Evolutionary conservation across 2,113 vertebrate species (phyloP), one percentile per base, ranked within the genome.

Genomic region (Myxocyprinus asiaticus): DNA sequence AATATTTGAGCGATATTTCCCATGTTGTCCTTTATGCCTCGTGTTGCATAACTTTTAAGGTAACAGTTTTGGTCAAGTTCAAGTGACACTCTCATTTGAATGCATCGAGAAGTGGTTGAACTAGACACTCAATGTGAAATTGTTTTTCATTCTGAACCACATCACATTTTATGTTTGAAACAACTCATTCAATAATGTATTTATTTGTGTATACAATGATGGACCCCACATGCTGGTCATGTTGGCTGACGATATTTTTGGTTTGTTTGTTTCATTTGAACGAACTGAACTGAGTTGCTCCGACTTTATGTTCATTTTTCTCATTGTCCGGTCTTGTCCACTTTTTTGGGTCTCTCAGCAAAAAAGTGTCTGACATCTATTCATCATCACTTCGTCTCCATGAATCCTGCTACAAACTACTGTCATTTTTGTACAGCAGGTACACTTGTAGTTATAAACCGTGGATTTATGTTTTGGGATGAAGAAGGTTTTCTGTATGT

Each of bases 221-320:
- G 93, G 91, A 93, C 88, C 88, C 89, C 94, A 92, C 95, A 95
- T 97, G 96, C 96, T 96, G 96, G 96, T 94, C 96, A 94, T 97
- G 96, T 93, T 63, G 82, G 78, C 10, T 33, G 62, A 91, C 0
- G 93, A 95, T 86, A 56, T 88, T 81, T 1, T 1, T 33, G 22
- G 22, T 33, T 45, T 86, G 87, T 85, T 89, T 87, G 88, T 91
- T 92, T 94, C 90, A 42, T 45, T 42, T 68, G 6, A 45, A 14
- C 69, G 87, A 92, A 93, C 22, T 83, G 86, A 92, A 88, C 50
- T 92, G 89, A 91, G 93, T 68, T 90, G 93, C 89, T 91, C 78
- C 92, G 88, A 91, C 93, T 94, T 94, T 91, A 33, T 33, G 22
- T 33, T 33, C 22, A 33, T 91, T 90, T 87, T 90, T 92, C 93